Conservation (phyloP, 92 coral and sea anemone species). For the Ricordea florida region DNA sequence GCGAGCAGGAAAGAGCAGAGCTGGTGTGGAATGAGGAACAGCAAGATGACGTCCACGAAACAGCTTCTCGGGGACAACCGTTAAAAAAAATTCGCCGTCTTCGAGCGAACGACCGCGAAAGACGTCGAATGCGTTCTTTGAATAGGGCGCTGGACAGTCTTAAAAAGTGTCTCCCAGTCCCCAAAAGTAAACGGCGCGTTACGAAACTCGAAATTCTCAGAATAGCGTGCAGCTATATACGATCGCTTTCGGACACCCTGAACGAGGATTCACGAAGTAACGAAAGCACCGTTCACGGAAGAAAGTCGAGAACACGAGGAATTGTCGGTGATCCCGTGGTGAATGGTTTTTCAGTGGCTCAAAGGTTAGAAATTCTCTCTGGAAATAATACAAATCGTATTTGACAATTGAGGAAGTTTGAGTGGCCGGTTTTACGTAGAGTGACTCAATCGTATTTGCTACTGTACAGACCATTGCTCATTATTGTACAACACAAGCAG, state of each 20-base stretch:
- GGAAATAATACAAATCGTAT: slow-evolving; percentile 36
- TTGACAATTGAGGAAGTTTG: no score
- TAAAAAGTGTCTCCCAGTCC: slow-evolving; percentile 96
- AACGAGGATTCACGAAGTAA: slow-evolving; percentile 66
- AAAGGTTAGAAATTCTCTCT: slow-evolving; percentile 91
- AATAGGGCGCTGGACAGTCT: slow-evolving; percentile 95
- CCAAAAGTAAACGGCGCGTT: slow-evolving; percentile 92
- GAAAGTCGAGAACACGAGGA: slow-evolving; percentile 49
- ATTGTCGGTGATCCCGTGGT: slow-evolving; percentile 71
- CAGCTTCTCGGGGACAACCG: slow-evolving; percentile 77
- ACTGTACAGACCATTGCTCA: no score
- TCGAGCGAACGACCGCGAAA: slow-evolving; percentile 99
- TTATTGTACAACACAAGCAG: no score
- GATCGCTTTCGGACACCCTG: slow-evolving; percentile 91
- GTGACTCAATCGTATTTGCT: no score
- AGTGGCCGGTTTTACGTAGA: no score
- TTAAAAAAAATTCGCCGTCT: slow-evolving; percentile 95
- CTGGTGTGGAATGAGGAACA: slow-evolving; percentile 58
- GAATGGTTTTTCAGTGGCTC: slow-evolving; percentile 94
- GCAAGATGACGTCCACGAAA: slow-evolving; percentile 40
- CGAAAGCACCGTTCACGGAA: slow-evolving; percentile 53
- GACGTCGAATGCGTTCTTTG: slow-evolving; percentile 92
- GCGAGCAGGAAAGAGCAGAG: background rate
- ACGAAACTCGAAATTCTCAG: slow-evolving; percentile 94
- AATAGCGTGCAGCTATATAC: slow-evolving; percentile 96